phyloP scores from a whole-genome alignment of 1,140 invertebrate species.

The Globodera ellingtonae region DNA sequence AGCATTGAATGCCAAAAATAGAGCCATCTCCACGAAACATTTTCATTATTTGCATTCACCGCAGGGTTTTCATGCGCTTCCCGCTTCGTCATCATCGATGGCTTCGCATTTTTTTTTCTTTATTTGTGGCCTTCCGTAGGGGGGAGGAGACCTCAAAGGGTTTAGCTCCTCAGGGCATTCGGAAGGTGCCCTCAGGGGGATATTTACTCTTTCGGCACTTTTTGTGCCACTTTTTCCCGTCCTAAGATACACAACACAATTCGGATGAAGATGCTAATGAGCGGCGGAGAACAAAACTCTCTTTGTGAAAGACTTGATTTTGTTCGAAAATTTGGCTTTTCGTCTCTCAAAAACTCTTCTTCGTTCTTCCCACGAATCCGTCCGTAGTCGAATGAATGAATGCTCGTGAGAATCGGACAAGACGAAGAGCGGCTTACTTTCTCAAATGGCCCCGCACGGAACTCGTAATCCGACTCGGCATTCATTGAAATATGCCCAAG shows the following conservation, averaged over 20 bases:
- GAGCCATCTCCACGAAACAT: background rate
- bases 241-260: background rate
- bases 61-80: background rate
- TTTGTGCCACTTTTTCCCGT: background rate
- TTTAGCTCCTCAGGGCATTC: background rate
- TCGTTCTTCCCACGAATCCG: background rate
- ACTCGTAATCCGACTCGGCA: background rate
- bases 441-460: background rate
- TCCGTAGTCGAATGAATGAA: background rate
- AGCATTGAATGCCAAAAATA: background rate
- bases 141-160: background rate
- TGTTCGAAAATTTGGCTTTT: background rate
- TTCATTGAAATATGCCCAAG: too few relatives aligned
- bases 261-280: background rate
- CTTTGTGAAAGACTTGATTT: background rate
- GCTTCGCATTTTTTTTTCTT: background rate
- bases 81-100: background rate
- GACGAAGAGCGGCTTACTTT: background rate
- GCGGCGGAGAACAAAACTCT: background rate
- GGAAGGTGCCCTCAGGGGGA: background rate
- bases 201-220: background rate
- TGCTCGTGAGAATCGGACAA: background rate
- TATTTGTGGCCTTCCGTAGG: background rate
- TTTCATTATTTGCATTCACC: background rate
- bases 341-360: background rate